Percentiles rank a stretch among this genome's conserved stretches.
These are phyloP conservation scores for Danio albolineatus DNA, from an alignment of 2,797 vertebrate species.

Conservation along the genomic window DNA sequence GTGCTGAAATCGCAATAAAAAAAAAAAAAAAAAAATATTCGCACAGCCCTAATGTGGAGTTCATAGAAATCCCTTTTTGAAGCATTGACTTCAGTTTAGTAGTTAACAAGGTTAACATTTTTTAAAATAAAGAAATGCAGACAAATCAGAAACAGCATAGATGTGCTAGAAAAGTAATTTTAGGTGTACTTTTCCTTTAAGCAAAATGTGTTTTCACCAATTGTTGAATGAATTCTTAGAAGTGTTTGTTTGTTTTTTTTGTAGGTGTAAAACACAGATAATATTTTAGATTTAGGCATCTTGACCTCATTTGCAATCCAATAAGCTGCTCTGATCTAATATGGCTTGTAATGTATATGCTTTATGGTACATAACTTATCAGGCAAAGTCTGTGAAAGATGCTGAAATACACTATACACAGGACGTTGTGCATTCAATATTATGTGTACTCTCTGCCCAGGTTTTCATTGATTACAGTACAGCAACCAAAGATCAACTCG, in stretches of 20 bases:
- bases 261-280: background rate
- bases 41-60: too few relatives aligned
- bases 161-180: background rate
- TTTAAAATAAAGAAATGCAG: background rate
- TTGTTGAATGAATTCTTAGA: background rate
- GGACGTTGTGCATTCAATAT: background rate
- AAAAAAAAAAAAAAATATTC: too few relatives aligned
- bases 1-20: too few relatives aligned
- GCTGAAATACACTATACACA: background rate
- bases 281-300: background rate
- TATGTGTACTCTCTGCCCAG: background rate
- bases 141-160: background rate
- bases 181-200: background rate
- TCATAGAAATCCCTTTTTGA: background rate
- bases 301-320: background rate
- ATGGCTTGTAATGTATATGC: conserved; percentile 14
- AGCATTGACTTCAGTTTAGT: background rate
- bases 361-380: conserved; percentile 6
- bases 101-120: background rate
- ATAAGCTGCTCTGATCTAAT: background rate
- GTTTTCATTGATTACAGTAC: background rate
- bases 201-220: background rate
- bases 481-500: background rate
- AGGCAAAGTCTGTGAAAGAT: background rate
- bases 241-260: conserved; percentile 13